Percentiles rank a stretch among this genome's conserved stretches.
Evolutionary conservation across 2,888 invertebrate species (phyloP).

Genomic region (Tinea trinotella): DNA sequence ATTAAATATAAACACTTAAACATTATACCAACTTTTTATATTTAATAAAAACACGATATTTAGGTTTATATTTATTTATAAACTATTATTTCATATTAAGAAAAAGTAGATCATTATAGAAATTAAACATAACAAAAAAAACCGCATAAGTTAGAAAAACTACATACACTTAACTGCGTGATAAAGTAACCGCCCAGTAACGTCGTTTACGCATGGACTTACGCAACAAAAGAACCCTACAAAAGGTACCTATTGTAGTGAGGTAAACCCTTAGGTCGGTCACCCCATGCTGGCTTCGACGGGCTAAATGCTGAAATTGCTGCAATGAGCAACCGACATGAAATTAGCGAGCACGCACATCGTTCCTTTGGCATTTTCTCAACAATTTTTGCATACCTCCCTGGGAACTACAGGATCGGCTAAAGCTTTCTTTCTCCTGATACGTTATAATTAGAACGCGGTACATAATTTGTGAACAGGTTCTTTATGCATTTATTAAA

Average conservation of each 20-base stretch:
- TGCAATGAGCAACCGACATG: conserved; percentile 28
- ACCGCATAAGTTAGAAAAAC: too few species aligned
- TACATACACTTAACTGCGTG: too few species aligned
- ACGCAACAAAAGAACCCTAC: conserved; percentile 10
- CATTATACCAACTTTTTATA: too few species aligned
- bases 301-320: conserved; percentile 59
- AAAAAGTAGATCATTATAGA: too few species aligned
- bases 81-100: too few species aligned
- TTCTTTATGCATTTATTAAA: conserved; percentile 15
- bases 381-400: conserved; percentile 69
- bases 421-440: conserved; percentile 7
- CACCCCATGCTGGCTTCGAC: conserved; percentile 15
- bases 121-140: too few species aligned
- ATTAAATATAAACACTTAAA: too few species aligned
- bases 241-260: not conserved
- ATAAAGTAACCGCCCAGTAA: not conserved
- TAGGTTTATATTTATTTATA: too few species aligned
- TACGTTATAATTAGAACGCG: conserved; percentile 12
- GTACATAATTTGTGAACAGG: conserved; percentile 14
- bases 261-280: conserved; percentile 3
- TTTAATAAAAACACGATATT: too few species aligned
- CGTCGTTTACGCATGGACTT: conserved; percentile 12
- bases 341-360: conserved; percentile 55
- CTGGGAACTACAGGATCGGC: conserved; percentile 48
- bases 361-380: conserved; percentile 50